Evolutionary conservation across 2,113 vertebrate genomes (phyloP), one percentile per base, ranked within the genome.

Genomic region (Hyla sarda): DNA sequence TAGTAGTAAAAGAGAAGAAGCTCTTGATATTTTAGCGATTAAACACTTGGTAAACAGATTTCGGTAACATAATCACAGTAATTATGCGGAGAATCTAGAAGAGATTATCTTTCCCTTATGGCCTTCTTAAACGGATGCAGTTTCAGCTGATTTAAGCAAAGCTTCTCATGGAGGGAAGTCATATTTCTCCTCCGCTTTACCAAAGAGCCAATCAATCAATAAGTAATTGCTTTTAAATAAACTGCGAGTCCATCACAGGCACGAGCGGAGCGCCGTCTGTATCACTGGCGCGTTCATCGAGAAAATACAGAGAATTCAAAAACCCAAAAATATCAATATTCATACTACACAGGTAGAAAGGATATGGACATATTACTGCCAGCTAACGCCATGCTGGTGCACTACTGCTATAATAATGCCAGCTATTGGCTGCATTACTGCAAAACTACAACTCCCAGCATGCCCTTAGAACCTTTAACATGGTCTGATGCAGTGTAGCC

Each of bases 101-200:
- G 76, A 86, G 84, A 86, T 86, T 80, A 86, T 86, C 84, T 81
- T 81, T 86, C 84, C 84, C 84, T 86, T 79, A 86, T 86, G 84
- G 76, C 84, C 84, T 73, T 81, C 84, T 81, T 80, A 86, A 86
- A 80, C 76, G 56, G 76, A 86, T 80, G 84, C 84, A 81, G 76
- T 86, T 81, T 80, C 65, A 60, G 84, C 84, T 80, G 84, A 71
- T 86, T 86, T 86, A 86, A 86, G 77, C 69, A 28, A 10, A 80
- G 62, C 76, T 86, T 86, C 77, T 56, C 76, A 56, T 69, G 50
- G 74, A 86, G 67, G 47, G 56, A 86, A 86, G 48, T 86, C 84
- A 81, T 86, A 86, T 86, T 86, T 85, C 83, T 85, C 78, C 37
- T 72, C 13, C 47, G 84, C 76, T 81, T n/a, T 86, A 80, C 62